Conservation (phyloP, 2,797 vertebrate genomes). For the Anas capensis region DNA sequence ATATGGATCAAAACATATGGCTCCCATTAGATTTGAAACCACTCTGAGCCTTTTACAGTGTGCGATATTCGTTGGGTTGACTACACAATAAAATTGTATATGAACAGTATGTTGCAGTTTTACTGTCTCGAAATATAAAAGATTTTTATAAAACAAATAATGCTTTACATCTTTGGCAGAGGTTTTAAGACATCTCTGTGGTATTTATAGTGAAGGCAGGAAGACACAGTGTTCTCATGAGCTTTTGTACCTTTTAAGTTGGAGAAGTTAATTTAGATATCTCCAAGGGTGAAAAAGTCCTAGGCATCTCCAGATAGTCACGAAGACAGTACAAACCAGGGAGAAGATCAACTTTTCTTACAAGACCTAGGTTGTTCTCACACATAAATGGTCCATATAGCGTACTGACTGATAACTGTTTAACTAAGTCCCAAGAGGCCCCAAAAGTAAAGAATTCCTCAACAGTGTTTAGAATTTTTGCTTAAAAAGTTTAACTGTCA, state of each 20-base stretch:
- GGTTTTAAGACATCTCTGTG: neutral
- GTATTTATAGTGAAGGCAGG: neutral
- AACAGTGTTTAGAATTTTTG: neutral
- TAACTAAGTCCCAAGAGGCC: neutral
- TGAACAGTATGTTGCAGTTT: neutral
- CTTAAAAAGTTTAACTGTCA: neutral
- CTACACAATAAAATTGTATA: neutral
- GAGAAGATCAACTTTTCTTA: neutral
- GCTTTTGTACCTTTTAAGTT: constrained; percentile 14
- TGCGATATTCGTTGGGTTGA: neutral
- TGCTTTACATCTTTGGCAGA: neutral
- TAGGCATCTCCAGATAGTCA: neutral
- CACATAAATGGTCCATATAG: neutral
- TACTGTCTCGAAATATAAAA: neutral
- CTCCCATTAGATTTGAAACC: neutral
- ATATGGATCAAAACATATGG: rapidly evolving
- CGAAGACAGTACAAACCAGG: neutral
- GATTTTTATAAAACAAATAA: neutral
- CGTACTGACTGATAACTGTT: neutral
- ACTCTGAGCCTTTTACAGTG: neutral
- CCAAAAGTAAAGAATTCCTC: neutral
- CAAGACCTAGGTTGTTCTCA: neutral
- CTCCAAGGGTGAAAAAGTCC: neutral
- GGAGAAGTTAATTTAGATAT: neutral
- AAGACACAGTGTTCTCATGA: neutral